These are phyloP conservation scores for Eptesicus fuscus DNA, from an alignment of 2,113 vertebrate genomes.

Conservation along the genomic window DNA sequence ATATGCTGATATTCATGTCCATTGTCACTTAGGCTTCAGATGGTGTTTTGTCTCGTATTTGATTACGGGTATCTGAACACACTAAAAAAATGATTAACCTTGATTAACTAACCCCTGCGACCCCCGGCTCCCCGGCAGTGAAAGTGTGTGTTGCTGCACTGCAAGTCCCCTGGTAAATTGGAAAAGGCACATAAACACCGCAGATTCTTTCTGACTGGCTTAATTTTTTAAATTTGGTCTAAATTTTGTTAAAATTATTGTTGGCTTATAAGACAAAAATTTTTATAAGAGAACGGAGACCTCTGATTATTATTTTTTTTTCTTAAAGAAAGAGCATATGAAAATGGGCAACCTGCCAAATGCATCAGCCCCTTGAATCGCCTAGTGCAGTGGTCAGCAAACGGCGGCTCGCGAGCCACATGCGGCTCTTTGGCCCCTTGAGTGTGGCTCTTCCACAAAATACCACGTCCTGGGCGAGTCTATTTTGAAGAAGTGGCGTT, in stretches of 20 bases:
- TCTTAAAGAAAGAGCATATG: not conserved
- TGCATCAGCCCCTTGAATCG: not conserved
- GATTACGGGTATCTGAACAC: not conserved
- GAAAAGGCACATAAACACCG: not conserved
- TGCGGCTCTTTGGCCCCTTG: no score
- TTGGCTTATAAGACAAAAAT: not conserved
- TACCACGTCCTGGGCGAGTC: no score
- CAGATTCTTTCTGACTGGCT: not conserved
- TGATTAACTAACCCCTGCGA: not conserved
- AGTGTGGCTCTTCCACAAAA: no score
- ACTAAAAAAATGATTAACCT: not conserved
- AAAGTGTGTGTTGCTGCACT: not conserved
- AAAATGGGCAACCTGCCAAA: not conserved
- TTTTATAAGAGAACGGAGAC: not conserved
- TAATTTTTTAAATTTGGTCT: not conserved
- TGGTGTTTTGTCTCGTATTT: not conserved
- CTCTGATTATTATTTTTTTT: no score
- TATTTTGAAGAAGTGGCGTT: no score
- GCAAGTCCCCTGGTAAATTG: not conserved
- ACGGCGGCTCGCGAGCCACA: no score
- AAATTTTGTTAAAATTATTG: not conserved
- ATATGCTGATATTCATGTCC: not conserved
- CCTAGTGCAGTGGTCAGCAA: no score
- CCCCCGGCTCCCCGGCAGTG: not conserved
- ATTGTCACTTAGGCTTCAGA: not conserved